Percentiles rank a stretch among this genome's conserved stretches.
Conservation (phyloP, 2,888 invertebrate genomes). For the Drosophila pegasa region DNA sequence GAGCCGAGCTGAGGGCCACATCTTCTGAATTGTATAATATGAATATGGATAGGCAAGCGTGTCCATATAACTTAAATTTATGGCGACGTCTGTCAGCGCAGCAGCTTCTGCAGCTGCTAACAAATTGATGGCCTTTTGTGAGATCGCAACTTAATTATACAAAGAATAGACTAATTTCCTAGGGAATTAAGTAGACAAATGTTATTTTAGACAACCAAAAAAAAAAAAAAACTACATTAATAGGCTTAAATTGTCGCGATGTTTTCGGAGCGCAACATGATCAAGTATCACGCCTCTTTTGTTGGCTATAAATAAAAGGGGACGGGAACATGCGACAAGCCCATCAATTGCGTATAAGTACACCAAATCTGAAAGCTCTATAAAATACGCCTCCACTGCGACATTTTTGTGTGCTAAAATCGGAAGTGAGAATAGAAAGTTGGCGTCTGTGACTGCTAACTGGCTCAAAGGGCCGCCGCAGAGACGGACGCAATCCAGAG, state of each 20-base stretch:
- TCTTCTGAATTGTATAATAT: conserved; percentile 1
- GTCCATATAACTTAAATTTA: conserved; percentile 13
- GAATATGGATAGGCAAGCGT: conserved; percentile 15
- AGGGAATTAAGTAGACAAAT: not conserved
- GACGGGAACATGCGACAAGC: conserved; percentile 48
- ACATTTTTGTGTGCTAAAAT: conserved; percentile 18
- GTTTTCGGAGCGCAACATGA: conserved; percentile 26
- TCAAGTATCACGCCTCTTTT: conserved; percentile 53
- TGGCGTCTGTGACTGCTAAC: conserved; percentile 5
- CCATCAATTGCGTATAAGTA: conserved; percentile 26
- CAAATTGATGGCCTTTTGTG: conserved; percentile 1
- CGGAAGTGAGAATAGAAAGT: conserved; percentile 48
- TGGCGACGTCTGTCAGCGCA: not conserved
- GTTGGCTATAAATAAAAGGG: conserved; percentile 59
- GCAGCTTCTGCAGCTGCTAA: conserved; percentile 13
- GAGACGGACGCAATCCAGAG: not conserved
- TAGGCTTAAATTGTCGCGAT: conserved; percentile 49
- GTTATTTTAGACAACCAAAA: not conserved
- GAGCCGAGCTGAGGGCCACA: not conserved
- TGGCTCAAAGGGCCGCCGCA: conserved; percentile 36
- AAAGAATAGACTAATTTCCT: not conserved
- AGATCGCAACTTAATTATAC: conserved; percentile 14
- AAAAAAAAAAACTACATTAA: conserved; percentile 54
- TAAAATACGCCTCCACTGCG: conserved; percentile 48
- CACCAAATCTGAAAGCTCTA: conserved; percentile 30